Evolutionary conservation across 1,140 invertebrate species (phyloP), one percentile per base, ranked within the genome.

Genomic region (Drosophila parabipectinata): DNA sequence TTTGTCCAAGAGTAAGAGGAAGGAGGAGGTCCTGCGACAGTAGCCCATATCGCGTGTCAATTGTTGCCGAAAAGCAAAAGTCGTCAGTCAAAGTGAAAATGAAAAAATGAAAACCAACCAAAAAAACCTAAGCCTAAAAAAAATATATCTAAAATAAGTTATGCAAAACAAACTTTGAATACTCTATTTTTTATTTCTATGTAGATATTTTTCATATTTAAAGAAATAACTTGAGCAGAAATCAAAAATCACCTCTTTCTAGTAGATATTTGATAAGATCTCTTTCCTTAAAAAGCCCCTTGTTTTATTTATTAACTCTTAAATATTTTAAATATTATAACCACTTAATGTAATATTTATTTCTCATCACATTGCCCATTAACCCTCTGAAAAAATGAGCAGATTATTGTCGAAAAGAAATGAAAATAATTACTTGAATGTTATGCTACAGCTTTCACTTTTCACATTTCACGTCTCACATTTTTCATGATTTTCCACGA

Each of bases 391-490:
- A 1, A 48, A 7, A 2, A n/a, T 7, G 2, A 37, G 34, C 3
- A 52, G 32, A 37, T 68, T 39, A 26, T 58, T 15, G 44, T 68
- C 37, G 41, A 28, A 69, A 72, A 57, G 39, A 59, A 81, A 85
- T 62, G 54, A 69, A 90, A 85, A 90, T 90, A 85, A 90, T 90
- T 82, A 84, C 68, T 82, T 64, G 78, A 90, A 82, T 90, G 78
- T 90, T 89, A 68, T 68, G 68, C 81, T 69, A 85, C 80, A 83
- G 80, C 80, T 84, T 85, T 90, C 80, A 75, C 80, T 81, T 89
- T 79, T 89, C 78, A 78, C 77, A 80, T 84, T 89, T 79, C 67
- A 76, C 58, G 69, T 63, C 68, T 47, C 48, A 12, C 44, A 58
- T 37, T 39, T 63, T 41, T 54, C 54, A 71, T 56, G 59, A 51